Percentiles rank a stretch among this genome's conserved stretches.
Conservation (phyloP, 1,140 invertebrate species). For the Drosophila pseudoobscura region DNA sequence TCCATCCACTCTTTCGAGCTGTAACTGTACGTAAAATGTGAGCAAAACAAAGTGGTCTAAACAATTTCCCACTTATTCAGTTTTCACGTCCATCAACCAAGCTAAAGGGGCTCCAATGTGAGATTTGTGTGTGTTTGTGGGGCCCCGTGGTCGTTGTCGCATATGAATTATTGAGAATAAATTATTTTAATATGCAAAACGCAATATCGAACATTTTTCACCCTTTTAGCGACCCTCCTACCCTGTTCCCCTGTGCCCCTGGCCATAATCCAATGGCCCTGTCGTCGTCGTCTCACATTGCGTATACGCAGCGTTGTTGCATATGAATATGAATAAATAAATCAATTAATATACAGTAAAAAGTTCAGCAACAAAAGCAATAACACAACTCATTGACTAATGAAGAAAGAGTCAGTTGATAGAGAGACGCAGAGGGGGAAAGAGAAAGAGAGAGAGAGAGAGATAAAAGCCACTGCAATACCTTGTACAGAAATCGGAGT, state of each 20-base stretch:
- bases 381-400: conserved; percentile 54
- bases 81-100: too few species aligned
- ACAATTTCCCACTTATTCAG: too few species aligned
- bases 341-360: conserved; percentile 44
- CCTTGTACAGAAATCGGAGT: conserved; percentile 28
- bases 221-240: background rate
- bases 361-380: conserved; percentile 23
- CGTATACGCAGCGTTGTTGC: conserved; percentile 59
- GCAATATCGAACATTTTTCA: conserved; percentile 31
- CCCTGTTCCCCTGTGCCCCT: too few species aligned
- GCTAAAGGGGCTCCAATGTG: too few species aligned
- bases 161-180: conserved; percentile 28
- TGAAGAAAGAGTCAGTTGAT: conserved; percentile 19
- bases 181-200: conserved; percentile 38
- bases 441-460: conserved; percentile 32
- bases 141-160: conserved; percentile 1
- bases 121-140: conserved; percentile 1
- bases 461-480: conserved; percentile 30
- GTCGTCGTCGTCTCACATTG: conserved; percentile 26
- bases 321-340: conserved; percentile 44
- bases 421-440: background rate
- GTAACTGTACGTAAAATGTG: too few species aligned
- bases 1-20: too few species aligned
- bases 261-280: too few species aligned
- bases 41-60: too few species aligned